Evolutionary conservation across 2,888 invertebrate genomes (phyloP), one percentile per base, ranked within the genome.

Genomic region (Macrosiphum euphorbiae): DNA sequence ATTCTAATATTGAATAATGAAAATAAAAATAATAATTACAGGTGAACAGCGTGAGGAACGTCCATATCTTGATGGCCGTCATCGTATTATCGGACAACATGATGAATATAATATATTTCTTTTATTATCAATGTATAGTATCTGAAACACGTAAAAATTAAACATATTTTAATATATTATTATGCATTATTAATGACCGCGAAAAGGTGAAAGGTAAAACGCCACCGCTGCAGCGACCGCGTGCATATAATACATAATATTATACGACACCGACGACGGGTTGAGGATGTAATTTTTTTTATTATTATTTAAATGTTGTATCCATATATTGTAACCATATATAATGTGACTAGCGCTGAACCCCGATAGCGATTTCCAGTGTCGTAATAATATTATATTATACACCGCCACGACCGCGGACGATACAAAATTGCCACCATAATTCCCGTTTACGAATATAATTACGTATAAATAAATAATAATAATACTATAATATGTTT

Each of bases 71-170:
- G 55, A 92, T 47, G 35, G 88, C 52, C 13, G 16, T 41, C 92
- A 67, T 90, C 41, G 1, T 86, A 86, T 86, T 85, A 41, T 61
- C 10, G 85, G 50, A 94, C 58, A 86, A 52, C 44, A 88, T 78
- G 16, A 41, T 41, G 35, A 20, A 78, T 78, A 67, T 67, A 16
- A 78, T 78, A 78, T 78, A 35, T 78, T 35, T 78, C 7, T 35
- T 20, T 78, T 78, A 35, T 35, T 78, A 78, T 78, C 78, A 35
- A 78, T 78, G 35, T 58, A 5, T 52, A 47, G 7, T 87, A 94
- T 90, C 93, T 94, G 93, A 94, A 94, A 94, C 90, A 86, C 20
- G 50, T 52, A 55, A 88, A 61, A 47, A 92, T 50, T 61, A 28
- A 88, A 88, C 28, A 58, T 44, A 16, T 24, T 28, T 44, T 28